These are phyloP conservation scores for Camponotus fellah DNA, from an alignment of 2,888 invertebrate genomes.

Conservation along the genomic window DNA sequence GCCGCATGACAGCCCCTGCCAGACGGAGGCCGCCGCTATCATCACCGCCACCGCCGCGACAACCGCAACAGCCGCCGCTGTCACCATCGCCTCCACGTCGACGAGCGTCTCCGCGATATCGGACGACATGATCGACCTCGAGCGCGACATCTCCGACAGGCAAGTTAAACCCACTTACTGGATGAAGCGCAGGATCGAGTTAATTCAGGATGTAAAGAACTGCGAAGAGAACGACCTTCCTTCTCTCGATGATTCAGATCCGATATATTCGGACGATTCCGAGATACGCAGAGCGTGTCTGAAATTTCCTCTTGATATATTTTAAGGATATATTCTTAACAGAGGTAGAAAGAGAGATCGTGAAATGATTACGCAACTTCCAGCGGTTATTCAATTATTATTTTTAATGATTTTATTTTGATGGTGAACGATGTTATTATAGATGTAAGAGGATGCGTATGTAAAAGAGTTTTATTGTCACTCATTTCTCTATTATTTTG, in stretches of 20 bases:
- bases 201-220: background rate
- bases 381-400: background rate
- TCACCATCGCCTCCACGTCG: slow-evolving; percentile 74
- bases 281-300: background rate
- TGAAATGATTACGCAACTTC: background rate
- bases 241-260: background rate
- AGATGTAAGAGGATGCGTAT: background rate
- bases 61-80: slow-evolving; percentile 69
- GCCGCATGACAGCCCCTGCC: slow-evolving; percentile 83
- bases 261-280: background rate
- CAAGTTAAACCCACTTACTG: slow-evolving; percentile 72
- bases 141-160: slow-evolving; percentile 85
- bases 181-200: background rate
- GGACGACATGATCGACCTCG: slow-evolving; percentile 85
- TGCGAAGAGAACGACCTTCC: background rate
- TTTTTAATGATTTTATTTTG: slow-evolving; percentile 3
- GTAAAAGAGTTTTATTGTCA: background rate
- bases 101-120: slow-evolving; percentile 73
- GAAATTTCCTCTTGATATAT: background rate
- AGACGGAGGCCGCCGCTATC: slow-evolving; percentile 75
- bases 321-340: background rate
- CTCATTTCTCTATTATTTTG: slow-evolving; percentile 5
- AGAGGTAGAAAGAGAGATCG: background rate
- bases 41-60: slow-evolving; percentile 74
- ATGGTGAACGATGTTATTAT: background rate